Evolutionary conservation across 1,140 invertebrate species (phyloP).

Genomic region (Solenopsis fugax): DNA sequence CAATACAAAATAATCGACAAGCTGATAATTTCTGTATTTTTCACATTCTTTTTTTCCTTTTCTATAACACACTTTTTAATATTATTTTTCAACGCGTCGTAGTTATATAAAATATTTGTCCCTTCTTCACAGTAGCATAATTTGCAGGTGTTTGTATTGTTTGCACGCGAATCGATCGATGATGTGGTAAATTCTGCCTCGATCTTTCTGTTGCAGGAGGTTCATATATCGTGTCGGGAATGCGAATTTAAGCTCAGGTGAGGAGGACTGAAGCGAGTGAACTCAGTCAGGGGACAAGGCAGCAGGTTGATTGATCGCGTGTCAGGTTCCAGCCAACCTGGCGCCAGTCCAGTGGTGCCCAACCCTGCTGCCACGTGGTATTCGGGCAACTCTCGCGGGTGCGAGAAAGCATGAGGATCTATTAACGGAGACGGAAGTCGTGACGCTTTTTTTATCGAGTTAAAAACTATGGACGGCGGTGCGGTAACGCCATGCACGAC

Average conservation of each 20-base stretch:
- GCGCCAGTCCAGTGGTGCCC: conserved; percentile 83
- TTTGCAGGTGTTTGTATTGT: conserved; percentile 3
- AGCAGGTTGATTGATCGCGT: conserved; percentile 85
- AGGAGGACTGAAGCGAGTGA: conserved; percentile 77
- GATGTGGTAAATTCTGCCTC: conserved; percentile 31
- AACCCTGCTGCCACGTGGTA: conserved; percentile 68
- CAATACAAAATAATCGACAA: neutral
- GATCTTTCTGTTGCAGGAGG: conserved; percentile 1
- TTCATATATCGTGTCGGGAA: conserved; percentile 61
- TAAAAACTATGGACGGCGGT: neutral
- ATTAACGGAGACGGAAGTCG: conserved; percentile 33
- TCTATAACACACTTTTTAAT: neutral
- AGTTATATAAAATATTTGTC: neutral
- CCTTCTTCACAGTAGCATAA: neutral
- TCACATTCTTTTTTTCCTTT: neutral
- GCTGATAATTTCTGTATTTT: neutral
- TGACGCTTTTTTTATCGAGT: conserved; percentile 9
- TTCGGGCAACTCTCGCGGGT: conserved; percentile 3
- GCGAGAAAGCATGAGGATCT: conserved; percentile 1
- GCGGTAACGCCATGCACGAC: neutral
- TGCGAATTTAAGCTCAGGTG: conserved; percentile 69
- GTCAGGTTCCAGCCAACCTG: conserved; percentile 85
- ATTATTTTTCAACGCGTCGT: neutral
- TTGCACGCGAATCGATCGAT: conserved; percentile 28
- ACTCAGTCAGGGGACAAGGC: conserved; percentile 74